These are phyloP conservation scores for Cariama cristata DNA, from an alignment of 2,113 vertebrate species.

Conservation along the genomic window DNA sequence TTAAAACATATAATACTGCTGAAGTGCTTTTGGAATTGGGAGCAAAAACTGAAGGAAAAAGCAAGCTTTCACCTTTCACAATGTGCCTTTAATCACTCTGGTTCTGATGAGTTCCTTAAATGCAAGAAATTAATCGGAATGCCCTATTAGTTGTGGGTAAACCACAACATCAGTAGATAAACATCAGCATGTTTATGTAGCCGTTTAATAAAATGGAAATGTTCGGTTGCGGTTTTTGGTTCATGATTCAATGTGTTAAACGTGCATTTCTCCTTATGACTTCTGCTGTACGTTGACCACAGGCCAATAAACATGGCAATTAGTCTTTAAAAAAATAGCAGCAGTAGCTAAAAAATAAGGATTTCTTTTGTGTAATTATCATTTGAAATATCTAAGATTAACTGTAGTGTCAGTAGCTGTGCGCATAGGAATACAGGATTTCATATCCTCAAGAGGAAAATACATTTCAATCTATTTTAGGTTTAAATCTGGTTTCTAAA, in stretches of 20 bases:
- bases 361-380: background rate
- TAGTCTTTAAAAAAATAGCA: constrained; percentile 47
- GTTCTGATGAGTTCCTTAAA: constrained; percentile 68
- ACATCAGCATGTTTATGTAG: constrained; percentile 73
- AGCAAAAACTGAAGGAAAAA: constrained; percentile 53
- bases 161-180: constrained; percentile 73
- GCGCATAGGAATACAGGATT: background rate
- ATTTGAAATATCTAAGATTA: background rate
- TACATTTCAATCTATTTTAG: background rate
- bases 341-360: constrained; percentile 28
- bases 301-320: constrained; percentile 54
- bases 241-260: constrained; percentile 60
- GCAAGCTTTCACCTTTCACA: constrained; percentile 53
- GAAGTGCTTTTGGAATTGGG: background rate
- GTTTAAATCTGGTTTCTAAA: background rate
- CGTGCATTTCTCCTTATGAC: constrained; percentile 59
- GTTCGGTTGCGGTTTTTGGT: constrained; percentile 57
- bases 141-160: constrained; percentile 72
- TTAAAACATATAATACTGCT: background rate
- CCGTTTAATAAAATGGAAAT: constrained; percentile 68
- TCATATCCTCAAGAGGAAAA: background rate
- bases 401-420: background rate
- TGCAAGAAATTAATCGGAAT: constrained; percentile 68
- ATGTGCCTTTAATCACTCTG: constrained; percentile 72
- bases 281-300: constrained; percentile 52